Evolutionary conservation across 2,113 vertebrate species (phyloP).

Genomic region (Lophura nycthemera): DNA sequence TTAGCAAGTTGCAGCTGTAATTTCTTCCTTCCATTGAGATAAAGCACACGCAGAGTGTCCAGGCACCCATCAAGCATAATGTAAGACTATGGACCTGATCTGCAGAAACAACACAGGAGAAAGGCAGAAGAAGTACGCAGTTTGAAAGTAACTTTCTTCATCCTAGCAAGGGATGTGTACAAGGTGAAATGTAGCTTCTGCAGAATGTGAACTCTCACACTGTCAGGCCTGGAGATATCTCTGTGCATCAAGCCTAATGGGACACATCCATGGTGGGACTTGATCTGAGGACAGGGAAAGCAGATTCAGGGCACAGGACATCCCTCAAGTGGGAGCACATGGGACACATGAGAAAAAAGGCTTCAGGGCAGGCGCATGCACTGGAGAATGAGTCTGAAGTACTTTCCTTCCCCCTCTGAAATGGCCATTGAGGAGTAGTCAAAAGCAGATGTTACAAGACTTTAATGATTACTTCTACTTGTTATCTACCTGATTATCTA

Average conservation of each 20-base stretch:
- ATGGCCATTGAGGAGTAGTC: background rate
- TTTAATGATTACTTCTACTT: background rate
- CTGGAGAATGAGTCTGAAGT: background rate
- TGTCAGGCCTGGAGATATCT: background rate
- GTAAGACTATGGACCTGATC: background rate
- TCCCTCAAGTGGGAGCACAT: background rate
- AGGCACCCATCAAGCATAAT: background rate
- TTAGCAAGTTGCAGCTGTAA: background rate
- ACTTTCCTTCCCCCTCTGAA: background rate
- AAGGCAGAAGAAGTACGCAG: background rate
- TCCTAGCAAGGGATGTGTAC: background rate
- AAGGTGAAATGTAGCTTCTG: background rate
- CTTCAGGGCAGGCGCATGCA: background rate
- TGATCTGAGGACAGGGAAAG: background rate
- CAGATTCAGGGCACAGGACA: accelerated
- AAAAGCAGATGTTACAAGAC: background rate
- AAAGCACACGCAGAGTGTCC: background rate
- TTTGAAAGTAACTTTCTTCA: background rate
- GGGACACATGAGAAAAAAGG: background rate
- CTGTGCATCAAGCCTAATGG: background rate
- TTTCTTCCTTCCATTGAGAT: background rate
- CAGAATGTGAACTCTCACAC: accelerated
- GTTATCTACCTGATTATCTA: background rate
- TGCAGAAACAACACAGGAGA: background rate
- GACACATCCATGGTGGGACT: background rate